Percentiles rank a stretch among this genome's conserved stretches.
Conservation (phyloP, 2,113 vertebrate genomes). For the Nansenia antarctica region DNA sequence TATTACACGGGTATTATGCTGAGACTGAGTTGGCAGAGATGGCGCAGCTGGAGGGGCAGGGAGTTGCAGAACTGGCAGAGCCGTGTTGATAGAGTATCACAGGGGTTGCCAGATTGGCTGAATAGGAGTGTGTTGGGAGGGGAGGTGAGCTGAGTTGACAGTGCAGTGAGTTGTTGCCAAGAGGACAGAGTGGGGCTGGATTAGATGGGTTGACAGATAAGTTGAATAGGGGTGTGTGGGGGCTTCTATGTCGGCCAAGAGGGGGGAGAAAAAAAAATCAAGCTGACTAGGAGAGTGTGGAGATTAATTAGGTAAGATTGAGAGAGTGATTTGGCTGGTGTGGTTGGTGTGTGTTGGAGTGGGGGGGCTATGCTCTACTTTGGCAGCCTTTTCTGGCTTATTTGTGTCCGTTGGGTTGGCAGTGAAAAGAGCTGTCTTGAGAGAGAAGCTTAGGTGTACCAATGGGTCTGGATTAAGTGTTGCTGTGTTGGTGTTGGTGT, state of each 20-base stretch:
- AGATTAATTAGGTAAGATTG: constrained; percentile 69
- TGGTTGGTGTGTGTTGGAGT: constrained; percentile 28
- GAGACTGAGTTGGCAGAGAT: constrained; percentile 64
- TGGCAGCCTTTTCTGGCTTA: constrained; percentile 63
- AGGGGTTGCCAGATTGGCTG: constrained; percentile 67
- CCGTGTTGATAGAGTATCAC: constrained; percentile 62
- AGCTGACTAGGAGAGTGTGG: constrained; percentile 62
- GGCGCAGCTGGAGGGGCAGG: constrained; percentile 54
- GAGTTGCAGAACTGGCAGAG: constrained; percentile 59
- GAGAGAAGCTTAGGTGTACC: constrained; percentile 61
- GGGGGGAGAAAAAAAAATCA: constrained; percentile 60
- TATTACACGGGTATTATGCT: constrained; percentile 65
- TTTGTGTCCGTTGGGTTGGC: constrained; percentile 55
- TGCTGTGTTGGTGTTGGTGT: constrained; percentile 10
- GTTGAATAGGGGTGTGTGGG: constrained; percentile 60
- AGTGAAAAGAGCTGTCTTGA: constrained; percentile 51
- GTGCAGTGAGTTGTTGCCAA: constrained; percentile 58
- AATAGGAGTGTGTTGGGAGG: constrained; percentile 55
- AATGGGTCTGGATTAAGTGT: constrained; percentile 61
- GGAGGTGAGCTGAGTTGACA: constrained; percentile 67
- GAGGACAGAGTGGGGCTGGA: constrained; percentile 67
- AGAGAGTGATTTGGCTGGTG: constrained; percentile 57
- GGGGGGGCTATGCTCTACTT: constrained; percentile 55
- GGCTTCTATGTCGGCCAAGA: constrained; percentile 59
- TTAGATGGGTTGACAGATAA: constrained; percentile 60